These are phyloP conservation scores for Ophion ventricosus DNA, from an alignment of 2,888 invertebrate genomes.

Conservation along the genomic window DNA sequence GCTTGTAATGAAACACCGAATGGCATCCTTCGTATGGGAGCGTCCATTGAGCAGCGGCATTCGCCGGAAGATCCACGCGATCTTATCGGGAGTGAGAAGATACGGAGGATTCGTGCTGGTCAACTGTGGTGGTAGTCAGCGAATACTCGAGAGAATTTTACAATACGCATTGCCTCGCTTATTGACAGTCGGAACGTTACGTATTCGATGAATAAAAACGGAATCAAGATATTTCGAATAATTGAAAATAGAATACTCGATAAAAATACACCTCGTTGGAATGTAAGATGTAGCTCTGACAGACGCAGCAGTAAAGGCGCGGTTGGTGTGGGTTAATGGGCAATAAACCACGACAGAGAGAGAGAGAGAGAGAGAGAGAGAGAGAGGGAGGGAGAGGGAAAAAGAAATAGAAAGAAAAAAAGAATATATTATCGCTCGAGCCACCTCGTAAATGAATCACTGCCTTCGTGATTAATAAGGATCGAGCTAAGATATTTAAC, in stretches of 20 bases:
- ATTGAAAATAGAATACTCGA: too few species aligned
- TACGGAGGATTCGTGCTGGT: neutral
- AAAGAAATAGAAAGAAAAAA: neutral
- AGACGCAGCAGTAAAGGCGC: too few species aligned
- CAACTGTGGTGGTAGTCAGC: neutral
- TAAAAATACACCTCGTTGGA: too few species aligned
- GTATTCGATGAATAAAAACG: too few species aligned
- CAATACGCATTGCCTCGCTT: neutral
- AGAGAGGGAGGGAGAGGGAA: neutral
- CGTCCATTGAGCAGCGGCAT: slow-evolving; percentile 34
- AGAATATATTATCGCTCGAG: slow-evolving; percentile 34
- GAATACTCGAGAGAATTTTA: neutral
- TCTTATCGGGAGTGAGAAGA: slow-evolving; percentile 9
- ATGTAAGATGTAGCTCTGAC: too few species aligned
- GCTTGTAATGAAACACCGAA: slow-evolving; percentile 61
- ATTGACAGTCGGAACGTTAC: neutral
- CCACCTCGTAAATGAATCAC: slow-evolving; percentile 47
- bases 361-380: slow-evolving; percentile 2
- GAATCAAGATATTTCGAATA: too few species aligned
- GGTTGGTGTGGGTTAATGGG: too few species aligned
- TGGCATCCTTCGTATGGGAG: slow-evolving; percentile 24
- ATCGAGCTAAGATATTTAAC: slow-evolving; percentile 48
- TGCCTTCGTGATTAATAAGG: slow-evolving; percentile 51
- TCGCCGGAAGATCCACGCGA: slow-evolving; percentile 6
- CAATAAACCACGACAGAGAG: neutral